Evolutionary conservation across 1,140 invertebrate genomes (phyloP), one percentile per base, ranked within the genome.

Genomic region (Pantala flavescens): DNA sequence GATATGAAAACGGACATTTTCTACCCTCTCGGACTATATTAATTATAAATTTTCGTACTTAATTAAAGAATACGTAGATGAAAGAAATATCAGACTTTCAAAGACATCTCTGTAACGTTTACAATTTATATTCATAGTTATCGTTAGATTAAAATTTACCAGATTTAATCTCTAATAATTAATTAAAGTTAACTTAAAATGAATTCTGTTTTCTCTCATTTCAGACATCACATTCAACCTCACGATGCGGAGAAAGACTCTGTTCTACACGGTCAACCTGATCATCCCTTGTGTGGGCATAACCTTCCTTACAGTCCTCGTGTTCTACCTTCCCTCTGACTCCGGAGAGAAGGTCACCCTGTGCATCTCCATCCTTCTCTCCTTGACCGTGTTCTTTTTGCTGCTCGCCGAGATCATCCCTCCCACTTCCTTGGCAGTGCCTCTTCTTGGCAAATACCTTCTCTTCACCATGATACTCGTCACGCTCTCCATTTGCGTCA

Each of bases 391-490:
- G 84, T 99, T 99, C 87, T 98, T 99, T 87, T 88, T 99, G 81
- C 87, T 99, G 77, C 84, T 99, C 79, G 95, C 95, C 74, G 95
- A 98, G 87, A 97, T 99, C 80, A 98, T 98, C 82, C 97, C 97
- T 55, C 96, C 97, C 19, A 99, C 97, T 23, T 98, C 95, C 21
- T 86, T 98, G 77, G 96, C 97, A 21, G 94, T 99, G 78, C 97
- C 97, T n/a, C 84, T 99, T 73, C 90, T 99, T 74, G 96, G 97
- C 77, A 98, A 98, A 87, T 96, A 96, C 83, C 86, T 93, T 73
- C 86, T 99, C 74, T 99, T 99, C 85, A 99, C 97, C 24, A 98
- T 99, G 96, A 95, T 98, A 77, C 86, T 99, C 77, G 96, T 99
- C 74, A 97, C 96, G 23, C 86, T 98, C 74, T 98, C 96, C 76